Base-by-base conservation (phyloP, 64 coral and sea anemone species). In the Montipora cactus region DNA sequence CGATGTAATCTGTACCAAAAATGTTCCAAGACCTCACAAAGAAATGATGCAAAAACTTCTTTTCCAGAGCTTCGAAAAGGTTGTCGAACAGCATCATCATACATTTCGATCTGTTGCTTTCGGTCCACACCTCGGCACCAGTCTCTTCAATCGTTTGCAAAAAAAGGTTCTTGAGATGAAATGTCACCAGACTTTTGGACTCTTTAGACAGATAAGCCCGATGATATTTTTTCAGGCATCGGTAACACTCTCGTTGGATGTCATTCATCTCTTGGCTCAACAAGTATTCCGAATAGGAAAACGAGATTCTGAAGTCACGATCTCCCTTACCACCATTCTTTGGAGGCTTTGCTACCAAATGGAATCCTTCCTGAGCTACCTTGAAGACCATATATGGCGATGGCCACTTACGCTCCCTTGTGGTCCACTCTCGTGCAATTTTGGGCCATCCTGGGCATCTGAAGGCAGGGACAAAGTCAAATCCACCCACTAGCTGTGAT, bases 381-480 rank as follows among this genome's bases (percentile, higher is more conserved):
- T 79, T 55, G n/a, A 51, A 44, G 46, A 95, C 72, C 22, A 74
- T 79, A 7, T 76, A 8, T 5, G 87, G 64, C 25, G 49, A 81
- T 25, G 94, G 94, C 94, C 94, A 95, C 50, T 81, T 53, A 9
- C 94, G 94, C 9, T 47, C 67, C 50, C 94, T 83, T 59, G 50
- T 44, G 14, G 48, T 28, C 94, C 94, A 95, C 47, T 84, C 64
- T 2, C 37, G 20, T 80, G 94, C 94, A 55, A 87, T 59, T 0
- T n/a, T 55, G 18, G 94, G 94, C 94, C 94, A 95, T 45, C 89
- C 94, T 12, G 59, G 59, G 12, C 75, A 74, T 71, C 67, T 76
- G 44, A 95, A 92, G 14, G 94, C 90, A 15, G 94, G 94, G 7
- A 95, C 94, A 8, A 95, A 37, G 49, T 95, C 94, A 49, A 95